These are phyloP conservation scores for Neoniphon sammara DNA, from an alignment of 2,797 vertebrate genomes.

Conservation along the genomic window DNA sequence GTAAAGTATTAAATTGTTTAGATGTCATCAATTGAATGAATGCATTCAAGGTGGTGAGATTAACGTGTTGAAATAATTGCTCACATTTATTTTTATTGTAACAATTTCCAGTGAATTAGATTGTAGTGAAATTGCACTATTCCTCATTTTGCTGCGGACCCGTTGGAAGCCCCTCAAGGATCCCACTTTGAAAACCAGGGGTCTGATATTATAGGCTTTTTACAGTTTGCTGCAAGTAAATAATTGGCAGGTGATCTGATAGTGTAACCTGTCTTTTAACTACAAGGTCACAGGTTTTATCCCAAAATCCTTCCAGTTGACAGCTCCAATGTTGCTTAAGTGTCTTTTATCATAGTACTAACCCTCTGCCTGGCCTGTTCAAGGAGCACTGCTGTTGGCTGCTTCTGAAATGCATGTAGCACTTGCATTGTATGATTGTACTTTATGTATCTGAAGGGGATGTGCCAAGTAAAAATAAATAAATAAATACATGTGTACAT, in stretches of 20 bases:
- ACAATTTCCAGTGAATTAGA: too few relatives aligned
- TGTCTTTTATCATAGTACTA: not conserved
- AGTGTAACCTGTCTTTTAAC: not conserved
- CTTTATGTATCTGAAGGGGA: not conserved
- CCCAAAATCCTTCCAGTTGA: not conserved
- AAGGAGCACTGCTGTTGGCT: not conserved
- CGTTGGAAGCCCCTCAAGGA: too few relatives aligned
- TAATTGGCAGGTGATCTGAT: not conserved
- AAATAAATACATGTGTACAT: too few relatives aligned
- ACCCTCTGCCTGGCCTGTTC: not conserved
- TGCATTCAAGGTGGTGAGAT: too few relatives aligned
- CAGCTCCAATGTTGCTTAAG: conserved; percentile 12
- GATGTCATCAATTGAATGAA: too few relatives aligned
- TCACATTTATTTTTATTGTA: too few relatives aligned
- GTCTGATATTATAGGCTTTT: not conserved
- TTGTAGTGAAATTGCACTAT: too few relatives aligned
- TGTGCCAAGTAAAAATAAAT: not conserved
- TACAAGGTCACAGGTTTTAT: not conserved
- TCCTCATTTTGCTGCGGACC: too few relatives aligned
- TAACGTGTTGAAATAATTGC: too few relatives aligned
- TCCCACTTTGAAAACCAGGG: too few relatives aligned
- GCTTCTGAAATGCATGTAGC: not conserved
- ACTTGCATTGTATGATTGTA: not conserved
- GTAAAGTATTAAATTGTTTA: too few relatives aligned
- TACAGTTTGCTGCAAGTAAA: not conserved